Conservation (phyloP, 2,797 vertebrate species). For the Protonibea diacanthus region DNA sequence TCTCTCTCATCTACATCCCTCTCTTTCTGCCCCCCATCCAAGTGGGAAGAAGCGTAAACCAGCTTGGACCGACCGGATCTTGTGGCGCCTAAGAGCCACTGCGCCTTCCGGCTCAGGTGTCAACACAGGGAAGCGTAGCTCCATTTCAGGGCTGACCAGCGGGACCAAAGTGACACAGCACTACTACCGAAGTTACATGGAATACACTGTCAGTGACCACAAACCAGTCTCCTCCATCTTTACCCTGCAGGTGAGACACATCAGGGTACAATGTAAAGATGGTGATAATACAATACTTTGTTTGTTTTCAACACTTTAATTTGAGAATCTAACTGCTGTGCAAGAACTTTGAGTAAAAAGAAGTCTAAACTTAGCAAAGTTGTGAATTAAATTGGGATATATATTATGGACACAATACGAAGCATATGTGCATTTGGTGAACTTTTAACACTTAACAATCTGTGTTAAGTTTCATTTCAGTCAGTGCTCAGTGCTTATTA, state of each 20-base stretch:
- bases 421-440: background rate
- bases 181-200: slow-evolving; percentile 96
- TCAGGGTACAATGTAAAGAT: background rate
- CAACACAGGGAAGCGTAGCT: slow-evolving; percentile 75
- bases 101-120: slow-evolving; percentile 54
- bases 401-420: background rate
- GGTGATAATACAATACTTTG: background rate
- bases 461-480: background rate
- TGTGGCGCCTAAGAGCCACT: slow-evolving; percentile 92
- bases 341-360: background rate
- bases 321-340: background rate
- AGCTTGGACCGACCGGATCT: slow-evolving; percentile 97
- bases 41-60: slow-evolving; percentile 98
- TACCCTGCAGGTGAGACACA: slow-evolving; percentile 89
- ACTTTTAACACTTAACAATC: background rate
- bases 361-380: background rate
- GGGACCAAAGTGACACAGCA: slow-evolving; percentile 91
- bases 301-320: slow-evolving; percentile 7
- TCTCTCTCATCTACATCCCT: slow-evolving; percentile 5
- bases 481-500: background rate
- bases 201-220: slow-evolving; percentile 95
- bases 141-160: slow-evolving; percentile 79
- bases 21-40: slow-evolving; percentile 63
- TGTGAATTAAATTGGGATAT: background rate
- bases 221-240: slow-evolving; percentile 97